Percentiles rank a stretch among this genome's conserved stretches.
Evolutionary conservation across 2,888 invertebrate species (phyloP).

Genomic region (Hartigia nigra): DNA sequence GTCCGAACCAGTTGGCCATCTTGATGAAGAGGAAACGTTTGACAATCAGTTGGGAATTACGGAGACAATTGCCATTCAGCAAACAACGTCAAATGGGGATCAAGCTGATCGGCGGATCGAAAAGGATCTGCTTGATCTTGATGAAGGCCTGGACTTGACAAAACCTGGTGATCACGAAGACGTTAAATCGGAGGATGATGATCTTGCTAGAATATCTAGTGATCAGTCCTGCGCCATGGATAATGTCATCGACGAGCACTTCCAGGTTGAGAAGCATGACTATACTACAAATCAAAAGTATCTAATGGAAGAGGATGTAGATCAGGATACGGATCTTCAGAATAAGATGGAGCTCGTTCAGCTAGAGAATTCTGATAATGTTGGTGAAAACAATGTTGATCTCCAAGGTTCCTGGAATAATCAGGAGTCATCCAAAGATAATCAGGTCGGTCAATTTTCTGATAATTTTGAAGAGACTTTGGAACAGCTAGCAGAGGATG

Average conservation of each 20-base stretch:
- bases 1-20: slow-evolving; percentile 11
- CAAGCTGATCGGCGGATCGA: background rate
- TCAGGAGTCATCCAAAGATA: slow-evolving; percentile 3
- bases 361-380: background rate
- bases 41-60: slow-evolving; percentile 20
- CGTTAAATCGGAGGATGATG: slow-evolving; percentile 7
- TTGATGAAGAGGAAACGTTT: slow-evolving; percentile 17
- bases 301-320: slow-evolving; percentile 16
- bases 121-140: background rate
- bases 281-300: background rate
- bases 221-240: background rate
- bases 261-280: background rate
- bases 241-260: background rate
- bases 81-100: slow-evolving; percentile 8
- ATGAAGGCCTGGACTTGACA: background rate
- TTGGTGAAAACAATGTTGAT: slow-evolving; percentile 14
- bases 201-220: slow-evolving; percentile 16
- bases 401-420: slow-evolving; percentile 34
- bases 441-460: slow-evolving; percentile 40
- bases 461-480: slow-evolving; percentile 38
- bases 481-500: background rate
- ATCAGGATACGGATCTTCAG: background rate
- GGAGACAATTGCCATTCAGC: slow-evolving; percentile 21
- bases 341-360: background rate
- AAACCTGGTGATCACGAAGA: slow-evolving; percentile 5